Conservation (phyloP, 2,113 vertebrate species). For the Etheostoma spectabile region DNA sequence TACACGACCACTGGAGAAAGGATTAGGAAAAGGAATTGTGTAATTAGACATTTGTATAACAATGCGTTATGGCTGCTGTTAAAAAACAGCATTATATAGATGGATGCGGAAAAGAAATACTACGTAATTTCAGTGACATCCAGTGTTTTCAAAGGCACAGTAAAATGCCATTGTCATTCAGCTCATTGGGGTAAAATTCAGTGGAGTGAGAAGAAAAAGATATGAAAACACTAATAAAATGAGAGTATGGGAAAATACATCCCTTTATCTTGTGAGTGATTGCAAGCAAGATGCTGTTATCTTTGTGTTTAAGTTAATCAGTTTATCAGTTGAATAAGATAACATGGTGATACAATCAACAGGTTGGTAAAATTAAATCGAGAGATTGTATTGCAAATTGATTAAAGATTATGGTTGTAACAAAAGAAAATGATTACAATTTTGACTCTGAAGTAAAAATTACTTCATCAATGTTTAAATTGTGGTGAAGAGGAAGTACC, state of each 20-base stretch:
- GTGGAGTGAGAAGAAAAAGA: not conserved
- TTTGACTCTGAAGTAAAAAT: not conserved
- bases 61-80: not conserved
- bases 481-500: not conserved
- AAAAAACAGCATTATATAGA: not conserved
- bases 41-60: not conserved
- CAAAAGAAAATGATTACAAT: not conserved
- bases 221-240: not conserved
- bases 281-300: not conserved
- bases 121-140: not conserved
- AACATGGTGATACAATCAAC: not conserved
- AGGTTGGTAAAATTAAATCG: not conserved
- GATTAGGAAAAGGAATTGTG: not conserved
- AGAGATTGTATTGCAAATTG: not conserved
- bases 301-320: not conserved
- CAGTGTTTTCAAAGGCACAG: not conserved
- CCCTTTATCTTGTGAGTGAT: not conserved
- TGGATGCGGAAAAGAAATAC: not conserved
- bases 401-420: not conserved
- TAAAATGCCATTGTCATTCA: not conserved
- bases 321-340: not conserved
- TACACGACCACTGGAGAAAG: conserved; percentile 85
- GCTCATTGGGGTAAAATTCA: not conserved
- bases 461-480: not conserved
- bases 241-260: not conserved